A percentile compares a stretch with the other conserved stretches of the same genome.
These are phyloP conservation scores for Muricea muricata DNA, from an alignment of 92 coral and sea anemone species.

Conservation along the genomic window DNA sequence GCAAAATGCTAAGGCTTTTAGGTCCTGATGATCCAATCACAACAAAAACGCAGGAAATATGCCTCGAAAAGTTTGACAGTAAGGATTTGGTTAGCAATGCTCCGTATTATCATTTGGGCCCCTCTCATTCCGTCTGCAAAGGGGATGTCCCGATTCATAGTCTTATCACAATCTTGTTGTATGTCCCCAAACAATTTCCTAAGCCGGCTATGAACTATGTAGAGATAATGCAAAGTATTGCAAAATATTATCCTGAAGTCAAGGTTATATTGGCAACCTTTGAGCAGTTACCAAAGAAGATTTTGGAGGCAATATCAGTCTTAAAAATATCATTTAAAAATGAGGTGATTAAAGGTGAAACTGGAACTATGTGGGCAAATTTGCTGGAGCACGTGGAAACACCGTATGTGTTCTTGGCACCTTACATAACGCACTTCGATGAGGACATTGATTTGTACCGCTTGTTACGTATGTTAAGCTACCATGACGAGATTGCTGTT, in stretches of 20 bases:
- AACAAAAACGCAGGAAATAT: slow-evolving; percentile 66
- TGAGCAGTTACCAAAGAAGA: neutral
- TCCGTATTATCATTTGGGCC: slow-evolving; percentile 83
- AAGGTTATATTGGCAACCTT: slow-evolving; percentile 23
- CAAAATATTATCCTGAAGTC: slow-evolving; percentile 11
- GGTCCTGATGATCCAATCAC: neutral
- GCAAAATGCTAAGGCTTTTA: neutral
- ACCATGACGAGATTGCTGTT: slow-evolving; percentile 67
- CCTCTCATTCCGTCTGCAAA: slow-evolving; percentile 69
- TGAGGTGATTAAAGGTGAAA: neutral
- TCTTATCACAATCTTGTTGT: slow-evolving; percentile 72
- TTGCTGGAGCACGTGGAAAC: neutral
- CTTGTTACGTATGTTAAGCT: slow-evolving; percentile 76
- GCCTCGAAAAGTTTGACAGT: slow-evolving; percentile 85
- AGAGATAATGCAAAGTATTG: slow-evolving; percentile 24
- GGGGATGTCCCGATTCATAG: slow-evolving; percentile 63
- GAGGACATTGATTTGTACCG: slow-evolving; percentile 38
- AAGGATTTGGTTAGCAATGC: slow-evolving; percentile 72
- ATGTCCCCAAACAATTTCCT: slow-evolving; percentile 49
- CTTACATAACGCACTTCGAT: neutral
- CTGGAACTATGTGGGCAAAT: slow-evolving; percentile 5
- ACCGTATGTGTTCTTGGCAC: slow-evolving; percentile 25
- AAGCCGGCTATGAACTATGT: slow-evolving; percentile 23
- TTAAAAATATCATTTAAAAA: slow-evolving; percentile 16
- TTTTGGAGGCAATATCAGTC: neutral